These are phyloP conservation scores for Plusia festucae DNA, from an alignment of 2,888 invertebrate species.

Conservation along the genomic window DNA sequence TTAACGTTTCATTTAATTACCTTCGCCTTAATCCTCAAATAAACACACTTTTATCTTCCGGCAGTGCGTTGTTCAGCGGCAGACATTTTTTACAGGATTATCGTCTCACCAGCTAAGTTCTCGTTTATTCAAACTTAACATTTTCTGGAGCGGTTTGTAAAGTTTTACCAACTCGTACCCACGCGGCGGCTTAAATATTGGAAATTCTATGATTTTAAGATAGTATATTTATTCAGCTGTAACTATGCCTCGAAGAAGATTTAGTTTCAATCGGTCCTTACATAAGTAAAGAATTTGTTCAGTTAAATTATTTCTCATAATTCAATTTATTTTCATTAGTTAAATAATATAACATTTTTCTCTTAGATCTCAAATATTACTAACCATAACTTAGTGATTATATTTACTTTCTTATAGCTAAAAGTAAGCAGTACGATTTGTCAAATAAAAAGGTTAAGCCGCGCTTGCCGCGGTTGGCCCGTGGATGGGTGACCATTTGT, in stretches of 20 bases:
- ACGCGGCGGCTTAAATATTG: constrained; percentile 6
- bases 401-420: too few species aligned
- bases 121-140: constrained; percentile 17
- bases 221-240: not conserved
- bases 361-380: too few species aligned
- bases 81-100: constrained; percentile 18
- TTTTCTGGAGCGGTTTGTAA: constrained; percentile 1
- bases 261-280: not conserved
- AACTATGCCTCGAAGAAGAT: not conserved
- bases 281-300: constrained; percentile 4
- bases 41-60: constrained; percentile 7
- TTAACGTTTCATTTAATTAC: constrained; percentile 5
- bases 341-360: not conserved
- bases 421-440: too few species aligned
- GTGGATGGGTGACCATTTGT: too few species aligned
- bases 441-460: too few species aligned
- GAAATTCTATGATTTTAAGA: constrained; percentile 3
- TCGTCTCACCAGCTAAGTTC: constrained; percentile 12
- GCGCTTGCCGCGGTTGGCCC: too few species aligned
- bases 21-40: constrained; percentile 10
- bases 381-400: too few species aligned
- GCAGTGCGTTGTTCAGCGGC: constrained; percentile 6
- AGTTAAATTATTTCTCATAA: not conserved
- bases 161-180: constrained; percentile 5
- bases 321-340: not conserved